Base-by-base conservation (phyloP, 2,113 vertebrate species). In the Alexandromys fortis region DNA sequence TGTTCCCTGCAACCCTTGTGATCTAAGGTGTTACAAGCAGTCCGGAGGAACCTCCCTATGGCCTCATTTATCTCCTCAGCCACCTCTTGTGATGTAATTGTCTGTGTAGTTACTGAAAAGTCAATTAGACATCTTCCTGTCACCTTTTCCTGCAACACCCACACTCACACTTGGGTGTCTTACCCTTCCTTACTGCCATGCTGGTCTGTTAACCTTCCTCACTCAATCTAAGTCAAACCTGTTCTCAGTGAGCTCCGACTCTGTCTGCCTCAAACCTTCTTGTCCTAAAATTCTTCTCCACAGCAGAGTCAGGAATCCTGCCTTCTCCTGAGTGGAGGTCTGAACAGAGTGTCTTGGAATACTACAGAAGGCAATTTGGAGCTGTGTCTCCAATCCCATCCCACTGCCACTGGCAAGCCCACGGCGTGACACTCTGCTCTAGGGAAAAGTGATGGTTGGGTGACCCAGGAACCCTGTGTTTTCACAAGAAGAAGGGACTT, bases 381-480 rank as follows among this genome's bases (percentile, higher is more conserved):
- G 42, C 83, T 67, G 14, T 33, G 28, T 67, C 42, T 35, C 83
- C 10, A 67, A 17, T 10, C 26, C 42, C 8, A 47, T 3, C 42
- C 22, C 63, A 65, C 4, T 3, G 24, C n/a, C 81, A 30, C 81
- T 9, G 4, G 14, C n/a, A 83, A 61, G 3, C 24, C 7, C 26
- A 3, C 4, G 0, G 7, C 13, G 12, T 4, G n/a, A 24, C 22
- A 16, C 61, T 45, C 7, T 30, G 81, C 38, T 11, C 4, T 7
- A 3, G 10, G 14, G 33, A 19, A 63, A 65, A 61, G 16, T 49
- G 14, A 67, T 1, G 33, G 55, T 21, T 55, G 28, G 19, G 7
- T 9, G 11, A 55, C 10, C n/a, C 16, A n/a, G 21, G n/a, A 9
- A 42, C n/a, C 49, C n/a, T 22, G 22, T 70, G 33, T 13, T n/a